Conservation (phyloP, 2,888 invertebrate genomes). For the Cotesia congregata region DNA sequence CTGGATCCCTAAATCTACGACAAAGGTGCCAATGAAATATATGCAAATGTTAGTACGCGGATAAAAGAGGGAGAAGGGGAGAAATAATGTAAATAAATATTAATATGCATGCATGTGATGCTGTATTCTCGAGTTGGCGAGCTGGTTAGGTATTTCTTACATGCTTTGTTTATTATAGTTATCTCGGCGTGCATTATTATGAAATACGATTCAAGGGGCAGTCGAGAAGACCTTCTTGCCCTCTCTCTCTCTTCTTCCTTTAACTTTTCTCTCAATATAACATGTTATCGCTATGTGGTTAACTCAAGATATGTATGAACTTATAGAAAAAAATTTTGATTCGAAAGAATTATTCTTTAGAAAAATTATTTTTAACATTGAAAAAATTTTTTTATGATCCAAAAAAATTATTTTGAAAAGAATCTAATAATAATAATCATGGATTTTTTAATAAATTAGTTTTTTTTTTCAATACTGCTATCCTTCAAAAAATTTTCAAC, state of each 20-base stretch:
- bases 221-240: slow-evolving; percentile 40
- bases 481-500: too few species aligned
- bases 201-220: slow-evolving; percentile 64
- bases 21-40: slow-evolving; percentile 33
- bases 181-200: slow-evolving; percentile 60
- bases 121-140: slow-evolving; percentile 36
- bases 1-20: slow-evolving; percentile 63
- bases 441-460: too few species aligned
- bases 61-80: slow-evolving; percentile 33
- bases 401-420: too few species aligned
- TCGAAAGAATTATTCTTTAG: too few species aligned
- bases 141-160: slow-evolving; percentile 63
- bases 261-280: too few species aligned
- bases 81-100: slow-evolving; percentile 42
- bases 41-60: slow-evolving; percentile 10
- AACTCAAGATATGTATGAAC: too few species aligned
- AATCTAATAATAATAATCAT: too few species aligned
- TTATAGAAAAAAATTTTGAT: too few species aligned
- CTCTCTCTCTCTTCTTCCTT: background rate
- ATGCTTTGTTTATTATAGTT: slow-evolving; percentile 62
- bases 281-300: too few species aligned
- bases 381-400: too few species aligned
- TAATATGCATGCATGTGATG: slow-evolving; percentile 34
- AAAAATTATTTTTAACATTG: too few species aligned
- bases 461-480: too few species aligned